These are phyloP conservation scores for Cladorhizidae sp. DNA, from an alignment of 37 sponge, comb jelly and placozoan genomes.

Conservation along the genomic window DNA sequence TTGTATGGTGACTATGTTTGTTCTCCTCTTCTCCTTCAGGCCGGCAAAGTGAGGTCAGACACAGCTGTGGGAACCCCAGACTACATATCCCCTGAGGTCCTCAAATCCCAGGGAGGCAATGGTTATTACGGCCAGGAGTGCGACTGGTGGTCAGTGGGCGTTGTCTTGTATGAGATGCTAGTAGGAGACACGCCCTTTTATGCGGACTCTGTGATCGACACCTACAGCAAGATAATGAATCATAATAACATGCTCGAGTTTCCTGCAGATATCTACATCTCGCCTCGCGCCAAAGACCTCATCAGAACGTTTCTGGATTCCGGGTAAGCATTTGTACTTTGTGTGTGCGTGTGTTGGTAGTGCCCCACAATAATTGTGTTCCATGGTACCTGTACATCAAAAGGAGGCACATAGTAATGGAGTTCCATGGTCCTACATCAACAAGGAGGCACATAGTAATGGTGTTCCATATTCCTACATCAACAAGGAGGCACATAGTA, in stretches of 20 bases:
- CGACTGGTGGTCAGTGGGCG: constrained; percentile 99
- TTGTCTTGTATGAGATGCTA: constrained; percentile 95
- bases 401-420: too few species aligned
- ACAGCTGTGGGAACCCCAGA: constrained; percentile 99
- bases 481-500: too few species aligned
- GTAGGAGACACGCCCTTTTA: constrained; percentile 96
- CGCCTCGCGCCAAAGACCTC: constrained; percentile 68
- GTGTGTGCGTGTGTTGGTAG: too few species aligned
- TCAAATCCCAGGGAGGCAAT: constrained; percentile 88
- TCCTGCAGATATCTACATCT: constrained; percentile 68
- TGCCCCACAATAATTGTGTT: too few species aligned
- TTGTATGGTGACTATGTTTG: too few species aligned
- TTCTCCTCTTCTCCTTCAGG: constrained; percentile 28
- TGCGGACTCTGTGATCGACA: constrained; percentile 92
- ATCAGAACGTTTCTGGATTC: constrained; percentile 73
- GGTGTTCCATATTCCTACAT: too few species aligned
- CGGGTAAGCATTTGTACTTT: too few species aligned
- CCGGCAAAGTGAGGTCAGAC: constrained; percentile 85
- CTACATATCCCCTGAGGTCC: constrained; percentile 98
- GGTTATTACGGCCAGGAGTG: constrained; percentile 96
- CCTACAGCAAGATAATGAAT: constrained; percentile 97
- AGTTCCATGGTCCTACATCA: too few species aligned
- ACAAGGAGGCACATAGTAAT: too few species aligned
- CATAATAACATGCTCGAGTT: constrained; percentile 81
- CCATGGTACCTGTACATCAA: too few species aligned